Conservation (phyloP, 2,797 vertebrate genomes). For the Hipposideros larvatus region DNA sequence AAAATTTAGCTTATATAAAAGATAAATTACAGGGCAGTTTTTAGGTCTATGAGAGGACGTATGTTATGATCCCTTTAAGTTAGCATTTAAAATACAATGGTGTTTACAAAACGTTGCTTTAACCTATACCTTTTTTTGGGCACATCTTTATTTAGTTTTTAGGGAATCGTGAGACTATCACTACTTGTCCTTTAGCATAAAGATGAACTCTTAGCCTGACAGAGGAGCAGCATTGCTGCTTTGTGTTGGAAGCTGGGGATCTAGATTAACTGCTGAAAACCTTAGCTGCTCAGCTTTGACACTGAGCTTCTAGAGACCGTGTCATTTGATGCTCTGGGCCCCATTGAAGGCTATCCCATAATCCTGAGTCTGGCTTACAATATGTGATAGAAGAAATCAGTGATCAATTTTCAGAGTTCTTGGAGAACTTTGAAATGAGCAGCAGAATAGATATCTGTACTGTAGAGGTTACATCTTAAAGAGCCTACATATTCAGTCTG, state of each 20-base stretch:
- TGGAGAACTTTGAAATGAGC: constrained; percentile 18
- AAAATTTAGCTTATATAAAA: constrained; percentile 44
- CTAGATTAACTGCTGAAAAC: neutral
- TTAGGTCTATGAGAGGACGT: neutral
- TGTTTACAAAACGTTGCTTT: neutral
- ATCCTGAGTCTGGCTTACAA: neutral
- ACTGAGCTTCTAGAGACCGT: neutral
- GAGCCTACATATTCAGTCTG: neutral
- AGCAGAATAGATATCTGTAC: neutral
- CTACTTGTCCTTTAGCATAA: neutral
- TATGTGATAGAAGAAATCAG: neutral
- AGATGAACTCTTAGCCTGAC: neutral
- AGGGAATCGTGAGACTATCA: neutral
- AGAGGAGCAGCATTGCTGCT: neutral
- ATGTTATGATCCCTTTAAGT: neutral
- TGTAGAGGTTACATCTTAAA: neutral
- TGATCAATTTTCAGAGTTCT: constrained; percentile 21
- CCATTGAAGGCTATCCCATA: neutral
- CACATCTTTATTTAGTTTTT: neutral
- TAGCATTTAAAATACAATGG: neutral
- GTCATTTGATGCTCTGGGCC: neutral
- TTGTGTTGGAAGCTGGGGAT: neutral
- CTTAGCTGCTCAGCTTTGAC: constrained; percentile 19
- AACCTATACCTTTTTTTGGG: neutral
- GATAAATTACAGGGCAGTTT: neutral